These are phyloP conservation scores for Eufriesea mexicana DNA, from an alignment of 1,140 invertebrate genomes.

Conservation along the genomic window DNA sequence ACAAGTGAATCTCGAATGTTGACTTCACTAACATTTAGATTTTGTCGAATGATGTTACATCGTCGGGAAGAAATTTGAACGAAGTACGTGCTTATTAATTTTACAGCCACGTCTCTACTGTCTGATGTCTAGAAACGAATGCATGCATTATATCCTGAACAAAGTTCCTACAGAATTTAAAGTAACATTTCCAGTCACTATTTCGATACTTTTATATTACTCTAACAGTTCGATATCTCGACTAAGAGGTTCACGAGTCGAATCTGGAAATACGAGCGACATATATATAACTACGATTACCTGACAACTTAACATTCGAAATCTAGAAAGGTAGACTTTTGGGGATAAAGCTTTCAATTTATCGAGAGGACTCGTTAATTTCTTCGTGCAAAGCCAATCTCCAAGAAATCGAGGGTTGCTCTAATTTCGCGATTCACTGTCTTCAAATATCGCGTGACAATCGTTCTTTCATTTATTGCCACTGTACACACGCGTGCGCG, in stretches of 20 bases:
- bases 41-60: not conserved
- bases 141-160: not conserved
- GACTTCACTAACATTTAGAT: not conserved
- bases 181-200: not conserved
- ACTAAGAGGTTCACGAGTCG: no score
- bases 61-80: not conserved
- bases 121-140: not conserved
- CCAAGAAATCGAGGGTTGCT: conserved; percentile 9
- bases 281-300: no score
- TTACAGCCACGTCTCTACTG: not conserved
- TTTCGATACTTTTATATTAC: not conserved
- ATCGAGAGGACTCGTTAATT: not conserved
- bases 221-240: no score
- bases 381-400: conserved; percentile 2
- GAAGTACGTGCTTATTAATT: not conserved
- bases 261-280: no score
- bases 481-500: conserved; percentile 78
- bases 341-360: no score
- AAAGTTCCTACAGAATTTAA: not conserved
- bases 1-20: conserved; percentile 22
- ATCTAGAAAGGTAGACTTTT: no score
- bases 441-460: conserved; percentile 25
- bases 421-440: conserved; percentile 9
- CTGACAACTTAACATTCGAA: not conserved
- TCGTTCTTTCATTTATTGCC: conserved; percentile 71